Conservation (phyloP, 2,888 invertebrate genomes). For the Epinotia ramella region DNA sequence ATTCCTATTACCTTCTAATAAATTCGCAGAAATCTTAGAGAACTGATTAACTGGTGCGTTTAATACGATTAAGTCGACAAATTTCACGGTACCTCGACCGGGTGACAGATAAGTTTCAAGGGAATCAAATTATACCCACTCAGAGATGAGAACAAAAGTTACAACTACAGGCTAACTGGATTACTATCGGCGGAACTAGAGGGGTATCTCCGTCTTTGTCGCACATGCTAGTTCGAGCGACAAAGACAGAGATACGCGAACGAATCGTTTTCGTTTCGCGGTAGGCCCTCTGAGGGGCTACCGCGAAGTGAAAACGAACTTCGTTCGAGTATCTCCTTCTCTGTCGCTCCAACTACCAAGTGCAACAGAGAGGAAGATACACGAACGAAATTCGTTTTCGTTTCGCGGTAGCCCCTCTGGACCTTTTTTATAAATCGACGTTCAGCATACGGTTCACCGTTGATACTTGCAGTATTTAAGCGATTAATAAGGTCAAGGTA, state of each 20-base stretch:
- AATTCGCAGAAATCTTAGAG: slow-evolving; percentile 52
- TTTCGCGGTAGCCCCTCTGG: not conserved
- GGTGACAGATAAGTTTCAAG: slow-evolving; percentile 47
- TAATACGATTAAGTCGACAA: slow-evolving; percentile 57
- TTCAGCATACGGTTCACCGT: no score
- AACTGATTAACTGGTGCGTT: slow-evolving; percentile 55
- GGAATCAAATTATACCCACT: slow-evolving; percentile 53
- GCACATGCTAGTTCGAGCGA: no score
- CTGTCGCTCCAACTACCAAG: no score
- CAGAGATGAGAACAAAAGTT: slow-evolving; percentile 27
- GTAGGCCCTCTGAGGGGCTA: not conserved
- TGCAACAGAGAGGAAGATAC: no score
- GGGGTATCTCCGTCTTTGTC: no score
- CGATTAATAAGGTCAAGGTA: no score
- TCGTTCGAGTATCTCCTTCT: not conserved
- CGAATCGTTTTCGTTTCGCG: no score
- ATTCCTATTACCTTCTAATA: not conserved
- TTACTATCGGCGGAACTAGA: slow-evolving; percentile 29
- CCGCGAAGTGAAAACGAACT: no score
- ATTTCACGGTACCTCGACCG: slow-evolving; percentile 61
- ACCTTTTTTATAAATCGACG: no score
- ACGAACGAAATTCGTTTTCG: no score
- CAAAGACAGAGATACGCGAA: no score
- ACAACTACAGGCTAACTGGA: slow-evolving; percentile 38
- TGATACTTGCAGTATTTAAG: no score